Evolutionary conservation across 2,888 invertebrate species (phyloP).

Genomic region (Himalopsyche tibetana): DNA sequence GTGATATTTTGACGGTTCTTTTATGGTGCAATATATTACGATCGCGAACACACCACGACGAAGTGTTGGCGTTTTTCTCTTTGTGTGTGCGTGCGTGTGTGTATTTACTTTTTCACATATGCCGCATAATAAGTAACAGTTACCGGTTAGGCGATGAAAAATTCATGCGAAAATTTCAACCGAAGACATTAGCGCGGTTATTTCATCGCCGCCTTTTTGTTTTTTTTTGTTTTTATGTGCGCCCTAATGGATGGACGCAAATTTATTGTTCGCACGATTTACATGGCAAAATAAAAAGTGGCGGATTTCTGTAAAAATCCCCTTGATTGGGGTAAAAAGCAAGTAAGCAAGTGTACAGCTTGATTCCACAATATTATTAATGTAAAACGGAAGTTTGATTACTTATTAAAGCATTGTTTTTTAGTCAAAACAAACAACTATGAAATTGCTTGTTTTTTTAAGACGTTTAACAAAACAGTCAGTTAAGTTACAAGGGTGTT

Average conservation of each 20-base stretch:
- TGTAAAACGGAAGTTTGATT: no score
- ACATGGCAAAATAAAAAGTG: neutral
- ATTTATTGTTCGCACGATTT: constrained; percentile 29
- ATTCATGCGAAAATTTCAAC: constrained; percentile 37
- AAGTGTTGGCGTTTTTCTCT: neutral
- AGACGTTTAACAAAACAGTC: no score
- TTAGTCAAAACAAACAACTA: no score
- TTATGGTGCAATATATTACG: constrained; percentile 31
- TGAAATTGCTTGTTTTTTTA: no score
- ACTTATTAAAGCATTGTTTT: no score
- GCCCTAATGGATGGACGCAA: constrained; percentile 40
- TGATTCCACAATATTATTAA: no score
- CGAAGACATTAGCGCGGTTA: constrained; percentile 41
- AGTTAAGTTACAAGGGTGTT: no score
- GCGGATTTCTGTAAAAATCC: neutral
- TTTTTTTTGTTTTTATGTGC: constrained; percentile 30
- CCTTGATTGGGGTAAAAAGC: neutral
- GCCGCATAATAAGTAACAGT: constrained; percentile 28
- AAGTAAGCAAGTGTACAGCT: no score
- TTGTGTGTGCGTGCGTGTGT: neutral
- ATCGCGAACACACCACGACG: neutral
- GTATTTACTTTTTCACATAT: neutral
- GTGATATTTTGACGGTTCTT: constrained; percentile 23
- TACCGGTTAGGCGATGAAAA: constrained; percentile 23
- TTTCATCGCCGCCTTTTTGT: constrained; percentile 40